phyloP scores from a whole-genome alignment of 1,140 invertebrate genomes.

The Bombus balteatus region DNA sequence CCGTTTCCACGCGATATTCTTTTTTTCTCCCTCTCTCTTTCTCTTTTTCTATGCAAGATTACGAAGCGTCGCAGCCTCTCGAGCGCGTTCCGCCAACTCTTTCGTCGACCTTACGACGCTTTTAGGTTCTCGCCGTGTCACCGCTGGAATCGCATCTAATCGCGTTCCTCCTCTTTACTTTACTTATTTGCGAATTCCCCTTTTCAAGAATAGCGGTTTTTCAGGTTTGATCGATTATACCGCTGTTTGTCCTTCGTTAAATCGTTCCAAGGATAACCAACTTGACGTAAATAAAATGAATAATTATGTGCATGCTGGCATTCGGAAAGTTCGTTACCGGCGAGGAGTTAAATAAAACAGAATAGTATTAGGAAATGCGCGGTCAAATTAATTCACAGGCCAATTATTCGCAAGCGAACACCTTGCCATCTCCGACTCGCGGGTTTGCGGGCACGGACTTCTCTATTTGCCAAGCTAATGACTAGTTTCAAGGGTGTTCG shows the following conservation, averaged over 20 bases:
- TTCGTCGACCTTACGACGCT: constrained; percentile 25
- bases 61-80: background rate
- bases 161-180: background rate
- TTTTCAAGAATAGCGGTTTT: background rate
- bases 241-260: no score
- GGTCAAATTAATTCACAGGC: background rate
- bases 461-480: constrained; percentile 78
- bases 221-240: background rate
- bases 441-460: background rate
- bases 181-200: background rate
- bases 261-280: no score
- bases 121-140: constrained; percentile 23
- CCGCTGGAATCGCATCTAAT: constrained; percentile 10
- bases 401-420: background rate
- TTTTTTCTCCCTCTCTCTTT: background rate
- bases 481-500: constrained; percentile 74
- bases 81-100: background rate
- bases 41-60: background rate
- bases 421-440: background rate
- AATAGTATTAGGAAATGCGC: no score
- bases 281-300: no score
- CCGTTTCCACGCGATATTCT: constrained; percentile 37
- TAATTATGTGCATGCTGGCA: no score
- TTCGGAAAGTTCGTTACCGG: no score
- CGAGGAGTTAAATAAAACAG: no score